phyloP scores from a whole-genome alignment of 2,888 invertebrate genomes.

The Hirtodrosophila cameraria region DNA sequence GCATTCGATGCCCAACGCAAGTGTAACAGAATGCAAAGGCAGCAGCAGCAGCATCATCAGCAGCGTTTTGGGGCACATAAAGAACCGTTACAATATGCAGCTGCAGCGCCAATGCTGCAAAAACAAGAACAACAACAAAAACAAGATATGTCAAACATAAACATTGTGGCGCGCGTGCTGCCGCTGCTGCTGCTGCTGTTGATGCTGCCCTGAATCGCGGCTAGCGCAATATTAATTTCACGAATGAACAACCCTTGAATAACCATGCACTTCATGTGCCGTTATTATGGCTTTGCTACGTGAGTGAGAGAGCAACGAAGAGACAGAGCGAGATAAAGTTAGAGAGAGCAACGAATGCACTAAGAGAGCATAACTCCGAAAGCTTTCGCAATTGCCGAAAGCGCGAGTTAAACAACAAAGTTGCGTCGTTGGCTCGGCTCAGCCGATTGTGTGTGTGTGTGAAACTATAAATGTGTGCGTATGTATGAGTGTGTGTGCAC shows the following conservation, averaged over 20 bases:
- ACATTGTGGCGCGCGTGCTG: conserved; percentile 72
- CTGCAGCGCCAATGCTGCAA: conserved; percentile 39
- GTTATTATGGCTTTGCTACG: conserved; percentile 69
- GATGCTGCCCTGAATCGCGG: conserved; percentile 31
- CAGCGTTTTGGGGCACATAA: conserved; percentile 48
- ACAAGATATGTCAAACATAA: conserved; percentile 54
- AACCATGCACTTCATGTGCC: conserved; percentile 77
- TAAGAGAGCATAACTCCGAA: conserved; percentile 26
- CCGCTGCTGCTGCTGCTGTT: conserved; percentile 13
- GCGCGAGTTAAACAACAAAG: conserved; percentile 20
- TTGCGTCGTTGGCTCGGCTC: conserved; percentile 31
- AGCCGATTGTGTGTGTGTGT: conserved; percentile 20
- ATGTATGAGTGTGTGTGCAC: conserved; percentile 46
- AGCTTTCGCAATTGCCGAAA: conserved; percentile 37
- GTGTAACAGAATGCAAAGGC: conserved; percentile 44
- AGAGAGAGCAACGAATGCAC: conserved; percentile 7
- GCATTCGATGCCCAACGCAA: conserved; percentile 33
- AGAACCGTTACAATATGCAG: conserved; percentile 69
- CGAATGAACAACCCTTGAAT: conserved; percentile 80
- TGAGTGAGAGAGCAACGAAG: conserved; percentile 37
- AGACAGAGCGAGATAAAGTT: conserved; percentile 27
- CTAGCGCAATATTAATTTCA: conserved; percentile 78
- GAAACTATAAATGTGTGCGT: conserved; percentile 5
- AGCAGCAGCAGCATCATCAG: conserved; percentile 24
- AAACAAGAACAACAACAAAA: conserved; percentile 37